A percentile compares a stretch with the other conserved stretches of the same genome.
Evolutionary conservation across 2,888 invertebrate genomes (phyloP).

Genomic region (Choristoneura rosaceana): DNA sequence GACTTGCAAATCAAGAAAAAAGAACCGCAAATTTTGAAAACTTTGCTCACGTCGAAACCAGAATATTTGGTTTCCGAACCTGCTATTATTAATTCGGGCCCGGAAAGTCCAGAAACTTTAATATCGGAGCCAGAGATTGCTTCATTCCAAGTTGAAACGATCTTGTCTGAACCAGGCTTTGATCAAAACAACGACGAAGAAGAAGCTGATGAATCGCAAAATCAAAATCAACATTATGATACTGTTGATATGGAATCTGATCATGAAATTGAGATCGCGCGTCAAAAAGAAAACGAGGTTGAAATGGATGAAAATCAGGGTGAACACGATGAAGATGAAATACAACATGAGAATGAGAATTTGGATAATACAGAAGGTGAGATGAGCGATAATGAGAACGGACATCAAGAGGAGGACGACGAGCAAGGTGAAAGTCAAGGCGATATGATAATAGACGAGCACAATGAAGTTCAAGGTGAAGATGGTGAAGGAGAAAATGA

Average conservation of each 20-base stretch:
- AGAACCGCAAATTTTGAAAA: slow-evolving; percentile 82
- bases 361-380: slow-evolving; percentile 55
- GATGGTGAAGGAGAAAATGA: slow-evolving; percentile 52
- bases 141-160: slow-evolving; percentile 82
- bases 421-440: slow-evolving; percentile 48
- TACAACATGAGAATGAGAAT: slow-evolving; percentile 52
- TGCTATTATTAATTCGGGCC: slow-evolving; percentile 80
- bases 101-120: slow-evolving; percentile 81
- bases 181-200: slow-evolving; percentile 59
- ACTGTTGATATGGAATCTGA: slow-evolving; percentile 83
- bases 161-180: slow-evolving; percentile 76
- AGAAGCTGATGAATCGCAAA: slow-evolving; percentile 47
- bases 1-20: slow-evolving; percentile 82
- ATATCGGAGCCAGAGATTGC: slow-evolving; percentile 83
- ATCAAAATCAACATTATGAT: slow-evolving; percentile 74
- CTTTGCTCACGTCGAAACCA: slow-evolving; percentile 77
- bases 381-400: slow-evolving; percentile 62
- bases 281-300: slow-evolving; percentile 63
- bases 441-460: slow-evolving; percentile 35
- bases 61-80: slow-evolving; percentile 80
- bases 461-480: slow-evolving; percentile 39
- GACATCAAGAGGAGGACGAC: slow-evolving; percentile 52
- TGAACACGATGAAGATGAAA: slow-evolving; percentile 54
- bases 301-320: slow-evolving; percentile 56
- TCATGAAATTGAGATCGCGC: slow-evolving; percentile 80